Evolutionary conservation across 1,140 invertebrate species (phyloP).

Genomic region (Eurosta solidaginis): DNA sequence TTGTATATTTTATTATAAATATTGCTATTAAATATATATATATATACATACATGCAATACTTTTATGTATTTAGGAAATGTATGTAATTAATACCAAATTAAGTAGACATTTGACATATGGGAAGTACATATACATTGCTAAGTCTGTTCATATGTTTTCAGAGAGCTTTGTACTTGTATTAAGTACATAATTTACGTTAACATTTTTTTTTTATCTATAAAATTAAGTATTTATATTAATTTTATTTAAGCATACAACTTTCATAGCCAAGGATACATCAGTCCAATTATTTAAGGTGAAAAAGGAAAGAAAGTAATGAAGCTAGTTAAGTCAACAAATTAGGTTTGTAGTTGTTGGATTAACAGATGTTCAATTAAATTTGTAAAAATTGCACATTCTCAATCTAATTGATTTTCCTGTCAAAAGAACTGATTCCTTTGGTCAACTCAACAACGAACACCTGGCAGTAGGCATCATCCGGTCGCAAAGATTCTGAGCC

Average conservation of each 20-base stretch:
- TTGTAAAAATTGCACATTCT: too few relatives aligned
- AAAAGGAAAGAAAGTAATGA: not conserved
- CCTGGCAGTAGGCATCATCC: too few relatives aligned
- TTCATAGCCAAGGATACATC: conserved; percentile 21
- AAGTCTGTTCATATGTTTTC: not conserved
- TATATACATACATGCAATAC: not conserved
- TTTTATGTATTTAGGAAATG: conserved; percentile 17
- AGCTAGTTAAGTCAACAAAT: not conserved
- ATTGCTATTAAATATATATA: not conserved
- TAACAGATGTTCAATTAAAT: too few relatives aligned
- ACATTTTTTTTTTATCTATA: not conserved
- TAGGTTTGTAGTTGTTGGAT: too few relatives aligned
- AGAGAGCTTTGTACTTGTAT: not conserved
- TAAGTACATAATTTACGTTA: not conserved
- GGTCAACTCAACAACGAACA: too few relatives aligned
- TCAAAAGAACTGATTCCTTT: too few relatives aligned
- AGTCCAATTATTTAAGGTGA: not conserved
- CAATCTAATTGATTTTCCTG: too few relatives aligned
- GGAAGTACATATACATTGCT: too few relatives aligned
- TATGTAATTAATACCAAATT: conserved; percentile 25
- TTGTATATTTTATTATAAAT: not conserved
- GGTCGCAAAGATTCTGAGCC: too few relatives aligned
- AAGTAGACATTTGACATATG: conserved; percentile 15
- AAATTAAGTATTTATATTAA: not conserved
- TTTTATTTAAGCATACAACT: not conserved